These are phyloP conservation scores for Pilophorus perplexus DNA, from an alignment of 2,888 invertebrate species.

Conservation along the genomic window DNA sequence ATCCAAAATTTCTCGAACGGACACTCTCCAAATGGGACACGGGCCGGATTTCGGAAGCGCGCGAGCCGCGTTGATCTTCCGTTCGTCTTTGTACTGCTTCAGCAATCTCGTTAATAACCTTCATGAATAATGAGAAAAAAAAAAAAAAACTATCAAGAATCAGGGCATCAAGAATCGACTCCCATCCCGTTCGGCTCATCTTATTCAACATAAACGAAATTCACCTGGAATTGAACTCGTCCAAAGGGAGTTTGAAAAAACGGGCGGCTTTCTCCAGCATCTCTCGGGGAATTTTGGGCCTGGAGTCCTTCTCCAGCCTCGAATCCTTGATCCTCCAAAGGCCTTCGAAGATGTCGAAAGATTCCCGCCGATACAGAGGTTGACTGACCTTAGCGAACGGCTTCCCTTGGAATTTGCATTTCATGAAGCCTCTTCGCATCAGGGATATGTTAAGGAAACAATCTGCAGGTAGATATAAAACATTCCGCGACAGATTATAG, in stretches of 20 bases:
- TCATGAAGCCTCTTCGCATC: constrained; percentile 15
- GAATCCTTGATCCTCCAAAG: constrained; percentile 30
- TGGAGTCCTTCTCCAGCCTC: constrained; percentile 14
- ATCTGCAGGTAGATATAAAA: background rate
- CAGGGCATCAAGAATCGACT: too few species aligned
- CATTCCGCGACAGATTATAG: background rate
- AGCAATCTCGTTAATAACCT: constrained; percentile 21
- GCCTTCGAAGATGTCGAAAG: constrained; percentile 26
- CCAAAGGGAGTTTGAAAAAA: constrained; percentile 26
- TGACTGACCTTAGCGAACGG: constrained; percentile 29
- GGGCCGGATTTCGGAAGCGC: background rate
- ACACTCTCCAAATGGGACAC: constrained; percentile 29
- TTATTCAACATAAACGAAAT: constrained; percentile 1
- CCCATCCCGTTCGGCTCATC: too few species aligned
- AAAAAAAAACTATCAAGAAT: too few species aligned
- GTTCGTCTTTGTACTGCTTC: constrained; percentile 19
- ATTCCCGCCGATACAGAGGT: constrained; percentile 16
- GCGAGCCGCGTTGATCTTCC: background rate
- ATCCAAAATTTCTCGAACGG: constrained; percentile 1
- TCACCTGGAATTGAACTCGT: constrained; percentile 21
- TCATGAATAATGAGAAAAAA: too few species aligned
- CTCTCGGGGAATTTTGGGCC: constrained; percentile 30
- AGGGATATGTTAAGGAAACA: constrained; percentile 33
- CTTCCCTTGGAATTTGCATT: constrained; percentile 33
- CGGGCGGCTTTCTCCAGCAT: constrained; percentile 12